A percentile compares a stretch with the other conserved stretches of the same genome.
These are phyloP conservation scores for Tenualosa ilisha DNA, from an alignment of 2,797 vertebrate genomes.

Conservation along the genomic window DNA sequence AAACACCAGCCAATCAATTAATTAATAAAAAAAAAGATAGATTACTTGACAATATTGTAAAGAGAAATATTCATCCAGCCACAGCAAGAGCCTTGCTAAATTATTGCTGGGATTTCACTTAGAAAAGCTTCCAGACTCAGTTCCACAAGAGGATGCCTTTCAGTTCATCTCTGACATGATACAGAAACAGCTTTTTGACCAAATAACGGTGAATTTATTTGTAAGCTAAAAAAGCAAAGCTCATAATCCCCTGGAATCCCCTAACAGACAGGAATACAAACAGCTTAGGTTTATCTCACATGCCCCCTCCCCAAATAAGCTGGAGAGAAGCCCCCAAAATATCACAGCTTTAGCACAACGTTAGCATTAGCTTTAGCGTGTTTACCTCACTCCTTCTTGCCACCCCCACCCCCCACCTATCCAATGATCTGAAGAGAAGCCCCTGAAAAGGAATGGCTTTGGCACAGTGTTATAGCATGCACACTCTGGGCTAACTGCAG, in stretches of 20 bases:
- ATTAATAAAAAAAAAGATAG: too few species aligned
- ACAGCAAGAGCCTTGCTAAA: not conserved
- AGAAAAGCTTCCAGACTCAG: not conserved
- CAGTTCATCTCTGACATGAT: not conserved
- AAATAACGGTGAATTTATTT: not conserved
- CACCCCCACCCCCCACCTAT: too few species aligned
- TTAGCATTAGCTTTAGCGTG: not conserved
- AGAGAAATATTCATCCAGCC: not conserved
- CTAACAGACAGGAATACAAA: not conserved
- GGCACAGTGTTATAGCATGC: too few species aligned
- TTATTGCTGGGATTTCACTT: too few species aligned
- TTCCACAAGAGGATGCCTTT: not conserved
- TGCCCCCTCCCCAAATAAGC: not conserved
- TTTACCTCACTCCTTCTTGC: too few species aligned
- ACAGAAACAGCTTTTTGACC: not conserved
- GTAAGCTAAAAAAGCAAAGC: not conserved
- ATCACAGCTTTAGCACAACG: not conserved
- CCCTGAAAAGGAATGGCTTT: too few species aligned
- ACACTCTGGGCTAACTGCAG: too few species aligned
- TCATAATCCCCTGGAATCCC: slow-evolving; percentile 1
- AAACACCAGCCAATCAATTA: too few species aligned
- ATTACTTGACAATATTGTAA: too few species aligned
- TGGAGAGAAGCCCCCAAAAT: slow-evolving; percentile 2
- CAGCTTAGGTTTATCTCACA: slow-evolving; percentile 9
- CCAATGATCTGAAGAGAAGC: too few species aligned